Percentiles rank a stretch among this genome's conserved stretches.
Conservation (phyloP, 1,140 invertebrate genomes). For the Oedothorax gibbosus region DNA sequence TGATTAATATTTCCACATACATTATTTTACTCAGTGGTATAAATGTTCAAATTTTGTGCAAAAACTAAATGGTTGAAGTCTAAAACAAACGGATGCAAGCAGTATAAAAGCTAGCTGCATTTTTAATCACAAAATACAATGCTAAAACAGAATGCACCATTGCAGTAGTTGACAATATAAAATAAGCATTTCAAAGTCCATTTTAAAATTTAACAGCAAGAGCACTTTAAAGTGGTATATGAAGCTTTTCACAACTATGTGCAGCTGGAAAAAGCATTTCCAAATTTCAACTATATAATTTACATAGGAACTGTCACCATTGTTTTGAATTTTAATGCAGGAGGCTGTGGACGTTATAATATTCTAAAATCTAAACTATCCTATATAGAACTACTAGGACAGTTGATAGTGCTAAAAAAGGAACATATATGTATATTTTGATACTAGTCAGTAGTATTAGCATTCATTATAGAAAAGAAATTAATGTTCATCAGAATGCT, state of each 20-base stretch:
- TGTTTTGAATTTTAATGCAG: slow-evolving; percentile 40
- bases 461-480: neutral
- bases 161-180: slow-evolving; percentile 1
- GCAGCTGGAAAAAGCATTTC: slow-evolving; percentile 26
- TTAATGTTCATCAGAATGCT: neutral
- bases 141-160: slow-evolving; percentile 29
- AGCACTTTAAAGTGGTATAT: slow-evolving; percentile 53
- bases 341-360: slow-evolving; percentile 52
- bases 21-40: no score
- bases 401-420: slow-evolving; percentile 34
- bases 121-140: neutral
- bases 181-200: neutral
- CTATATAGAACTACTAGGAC: slow-evolving; percentile 22
- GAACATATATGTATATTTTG: slow-evolving; percentile 24
- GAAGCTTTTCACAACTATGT: slow-evolving; percentile 26
- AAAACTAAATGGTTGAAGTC: slow-evolving; percentile 16
- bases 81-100: neutral
- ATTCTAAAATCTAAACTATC: slow-evolving; percentile 50
- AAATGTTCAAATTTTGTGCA: slow-evolving; percentile 32
- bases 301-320: slow-evolving; percentile 60
- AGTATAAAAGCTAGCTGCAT: neutral
- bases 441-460: neutral
- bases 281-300: slow-evolving; percentile 48
- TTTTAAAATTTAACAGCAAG: slow-evolving; percentile 45
- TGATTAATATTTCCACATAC: no score